Conservation (phyloP, 2,888 invertebrate genomes). For the Pseudeuparius sepicola region DNA sequence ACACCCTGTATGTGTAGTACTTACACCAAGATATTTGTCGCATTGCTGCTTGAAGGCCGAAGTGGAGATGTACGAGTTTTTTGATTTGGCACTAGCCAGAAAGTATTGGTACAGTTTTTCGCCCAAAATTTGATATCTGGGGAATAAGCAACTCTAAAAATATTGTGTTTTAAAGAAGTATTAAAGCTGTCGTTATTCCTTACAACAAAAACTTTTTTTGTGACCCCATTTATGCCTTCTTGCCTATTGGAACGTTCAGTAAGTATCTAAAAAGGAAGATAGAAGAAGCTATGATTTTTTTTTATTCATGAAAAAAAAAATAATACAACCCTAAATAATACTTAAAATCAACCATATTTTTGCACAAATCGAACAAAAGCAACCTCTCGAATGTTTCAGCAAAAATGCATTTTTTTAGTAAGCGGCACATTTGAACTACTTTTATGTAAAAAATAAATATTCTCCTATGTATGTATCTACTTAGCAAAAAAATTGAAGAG, state of each 20-base stretch:
- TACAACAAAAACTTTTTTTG: constrained; percentile 54
- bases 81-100: constrained; percentile 49
- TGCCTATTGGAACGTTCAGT: constrained; percentile 58
- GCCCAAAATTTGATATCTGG: constrained; percentile 64
- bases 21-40: constrained; percentile 49
- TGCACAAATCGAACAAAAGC: no score
- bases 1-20: constrained; percentile 19
- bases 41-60: constrained; percentile 63
- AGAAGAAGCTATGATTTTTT: constrained; percentile 8
- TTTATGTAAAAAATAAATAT: no score
- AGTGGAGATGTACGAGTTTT: constrained; percentile 51
- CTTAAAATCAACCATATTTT: no score
- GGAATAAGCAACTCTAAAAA: constrained; percentile 63
- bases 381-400: no score
- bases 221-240: constrained; percentile 62
- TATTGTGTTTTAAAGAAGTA: constrained; percentile 7
- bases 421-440: no score
- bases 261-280: constrained; percentile 46
- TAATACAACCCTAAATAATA: no score
- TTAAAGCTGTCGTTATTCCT: constrained; percentile 26
- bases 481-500: no score
- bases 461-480: no score
- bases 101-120: constrained; percentile 57
- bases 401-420: no score
- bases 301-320: no score